Evolutionary conservation across 2,113 vertebrate species (phyloP).

Genomic region (Galemys pyrenaicus): DNA sequence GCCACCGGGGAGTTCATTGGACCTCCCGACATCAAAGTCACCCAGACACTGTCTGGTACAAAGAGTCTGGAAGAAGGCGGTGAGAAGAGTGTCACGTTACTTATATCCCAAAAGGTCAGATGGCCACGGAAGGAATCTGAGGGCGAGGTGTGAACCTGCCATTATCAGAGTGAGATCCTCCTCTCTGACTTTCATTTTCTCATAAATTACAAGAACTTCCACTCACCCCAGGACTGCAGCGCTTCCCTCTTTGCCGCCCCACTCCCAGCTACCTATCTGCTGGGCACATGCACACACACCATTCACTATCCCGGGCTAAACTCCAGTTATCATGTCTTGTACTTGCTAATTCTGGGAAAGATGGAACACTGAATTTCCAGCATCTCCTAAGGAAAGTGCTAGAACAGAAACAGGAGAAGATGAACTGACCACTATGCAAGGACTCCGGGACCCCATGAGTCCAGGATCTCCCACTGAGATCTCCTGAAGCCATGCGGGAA

Average conservation of each 20-base stretch:
- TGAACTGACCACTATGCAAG: accelerated
- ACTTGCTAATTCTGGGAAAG: neutral
- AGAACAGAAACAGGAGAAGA: neutral
- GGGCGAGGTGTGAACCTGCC: neutral
- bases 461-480: neutral
- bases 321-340: neutral
- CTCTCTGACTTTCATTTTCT: conserved; percentile 75
- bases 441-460: neutral
- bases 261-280: accelerated
- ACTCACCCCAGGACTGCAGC: neutral
- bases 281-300: neutral
- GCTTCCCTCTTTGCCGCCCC: accelerated
- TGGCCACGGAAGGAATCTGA: conserved; percentile 20
- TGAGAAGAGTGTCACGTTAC: neutral
- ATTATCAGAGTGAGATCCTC: neutral
- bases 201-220: conserved; percentile 53
- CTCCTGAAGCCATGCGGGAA: neutral
- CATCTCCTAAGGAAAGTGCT: neutral
- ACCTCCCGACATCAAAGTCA: neutral
- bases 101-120: conserved; percentile 72
- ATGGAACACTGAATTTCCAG: neutral
- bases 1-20: no score
- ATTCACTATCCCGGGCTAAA: neutral
- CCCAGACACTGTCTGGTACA: neutral
- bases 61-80: conserved; percentile 20